A percentile compares a stretch with the other conserved stretches of the same genome.
Conservation (phyloP, 2,888 invertebrate species). For the Proisotoma minuta region DNA sequence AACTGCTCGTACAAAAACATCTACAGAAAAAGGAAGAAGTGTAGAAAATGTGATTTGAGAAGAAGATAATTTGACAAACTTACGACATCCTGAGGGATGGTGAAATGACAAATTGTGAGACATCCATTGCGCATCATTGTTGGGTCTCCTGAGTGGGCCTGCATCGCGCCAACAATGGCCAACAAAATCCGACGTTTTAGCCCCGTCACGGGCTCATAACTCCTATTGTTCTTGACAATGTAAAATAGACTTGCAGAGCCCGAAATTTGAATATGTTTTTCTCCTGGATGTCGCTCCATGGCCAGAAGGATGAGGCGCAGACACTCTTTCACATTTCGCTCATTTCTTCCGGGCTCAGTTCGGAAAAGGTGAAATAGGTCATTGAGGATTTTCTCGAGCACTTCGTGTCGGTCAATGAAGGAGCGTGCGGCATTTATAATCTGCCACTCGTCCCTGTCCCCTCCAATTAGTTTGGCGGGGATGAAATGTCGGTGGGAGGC, state of each 20-base stretch:
- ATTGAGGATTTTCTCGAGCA: constrained; percentile 78
- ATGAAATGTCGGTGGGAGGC: constrained; percentile 72
- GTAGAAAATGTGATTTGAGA: not conserved
- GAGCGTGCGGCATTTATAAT: constrained; percentile 74
- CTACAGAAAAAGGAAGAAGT: constrained; percentile 54
- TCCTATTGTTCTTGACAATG: constrained; percentile 80
- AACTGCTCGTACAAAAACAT: constrained; percentile 83
- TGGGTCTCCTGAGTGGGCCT: constrained; percentile 73
- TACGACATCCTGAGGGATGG: constrained; percentile 91
- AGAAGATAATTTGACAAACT: constrained; percentile 49
- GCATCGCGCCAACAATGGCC: constrained; percentile 70
- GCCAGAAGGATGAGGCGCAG: not conserved
- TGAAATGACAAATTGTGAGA: constrained; percentile 87
- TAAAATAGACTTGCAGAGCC: constrained; percentile 83
- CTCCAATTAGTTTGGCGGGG: constrained; percentile 65
- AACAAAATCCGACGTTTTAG: constrained; percentile 75
- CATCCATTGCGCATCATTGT: constrained; percentile 97
- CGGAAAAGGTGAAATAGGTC: constrained; percentile 84
- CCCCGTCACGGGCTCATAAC: constrained; percentile 58
- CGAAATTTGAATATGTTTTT: constrained; percentile 84
- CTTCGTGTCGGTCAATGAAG: constrained; percentile 77
- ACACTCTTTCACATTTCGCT: constrained; percentile 42
- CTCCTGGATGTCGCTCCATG: constrained; percentile 63
- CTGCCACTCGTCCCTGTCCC: constrained; percentile 86
- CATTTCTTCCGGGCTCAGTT: constrained; percentile 68